phyloP scores from a whole-genome alignment of 2,797 vertebrate species.

The Halcyon leucocephala region DNA sequence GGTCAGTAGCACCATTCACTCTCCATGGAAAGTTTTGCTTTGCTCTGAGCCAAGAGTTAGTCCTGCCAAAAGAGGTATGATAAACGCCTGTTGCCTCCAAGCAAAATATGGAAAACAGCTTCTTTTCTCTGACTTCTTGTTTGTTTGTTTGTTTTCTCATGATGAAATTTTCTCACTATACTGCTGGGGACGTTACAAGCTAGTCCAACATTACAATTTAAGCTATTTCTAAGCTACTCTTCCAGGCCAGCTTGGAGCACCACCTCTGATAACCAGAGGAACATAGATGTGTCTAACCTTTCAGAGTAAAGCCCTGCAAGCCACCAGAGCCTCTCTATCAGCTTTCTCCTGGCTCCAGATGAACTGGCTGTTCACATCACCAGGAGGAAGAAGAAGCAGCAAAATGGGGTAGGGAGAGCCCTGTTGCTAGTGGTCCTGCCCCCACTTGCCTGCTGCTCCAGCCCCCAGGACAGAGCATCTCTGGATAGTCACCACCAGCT shows the following conservation, averaged over 20 bases:
- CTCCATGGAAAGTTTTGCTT: slow-evolving; percentile 59
- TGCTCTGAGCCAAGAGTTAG: slow-evolving; percentile 31
- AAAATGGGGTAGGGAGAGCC: not conserved
- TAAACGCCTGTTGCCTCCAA: slow-evolving; percentile 34
- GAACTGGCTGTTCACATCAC: not conserved
- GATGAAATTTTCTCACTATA: slow-evolving; percentile 15
- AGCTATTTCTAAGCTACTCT: not conserved
- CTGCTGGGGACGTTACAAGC: not conserved
- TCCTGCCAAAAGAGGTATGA: slow-evolving; percentile 46
- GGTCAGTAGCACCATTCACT: slow-evolving; percentile 65
- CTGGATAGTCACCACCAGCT: accelerated
- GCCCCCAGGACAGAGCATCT: accelerated
- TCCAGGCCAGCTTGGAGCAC: not conserved
- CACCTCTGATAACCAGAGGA: not conserved
- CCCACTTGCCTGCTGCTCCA: not conserved
- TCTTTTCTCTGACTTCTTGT: slow-evolving; percentile 35
- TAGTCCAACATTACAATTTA: not conserved
- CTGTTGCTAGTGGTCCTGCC: accelerated
- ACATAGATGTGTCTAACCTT: not conserved
- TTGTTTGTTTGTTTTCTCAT: slow-evolving; percentile 60
- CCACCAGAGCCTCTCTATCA: not conserved
- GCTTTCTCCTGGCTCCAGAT: not conserved
- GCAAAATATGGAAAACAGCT: slow-evolving; percentile 52
- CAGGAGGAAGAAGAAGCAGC: not conserved
- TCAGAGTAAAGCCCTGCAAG: not conserved